A percentile compares a stretch with the other conserved stretches of the same genome.
Conservation (phyloP, 2,888 invertebrate genomes). For the Liopterus haemorrhoidalis region DNA sequence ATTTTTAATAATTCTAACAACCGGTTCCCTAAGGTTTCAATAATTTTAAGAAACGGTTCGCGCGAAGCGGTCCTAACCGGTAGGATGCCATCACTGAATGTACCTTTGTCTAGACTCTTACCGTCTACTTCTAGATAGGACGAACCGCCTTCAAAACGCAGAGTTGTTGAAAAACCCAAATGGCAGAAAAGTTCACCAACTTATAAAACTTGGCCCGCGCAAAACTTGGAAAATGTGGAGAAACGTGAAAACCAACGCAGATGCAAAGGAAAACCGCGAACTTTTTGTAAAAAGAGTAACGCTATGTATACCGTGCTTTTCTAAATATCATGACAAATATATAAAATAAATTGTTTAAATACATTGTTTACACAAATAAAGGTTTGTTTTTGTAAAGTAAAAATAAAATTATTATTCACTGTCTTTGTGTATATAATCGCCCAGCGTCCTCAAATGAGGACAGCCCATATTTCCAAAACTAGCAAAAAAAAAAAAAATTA, state of each 20-base stretch:
- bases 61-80: no score
- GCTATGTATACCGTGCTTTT: constrained; percentile 14
- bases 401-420: constrained; percentile 8
- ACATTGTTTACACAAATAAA: constrained; percentile 3
- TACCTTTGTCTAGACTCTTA: constrained; percentile 12
- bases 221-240: constrained; percentile 16
- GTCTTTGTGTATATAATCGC: constrained; percentile 2
- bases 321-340: constrained; percentile 16
- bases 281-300: constrained; percentile 17
- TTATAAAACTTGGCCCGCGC: constrained; percentile 11
- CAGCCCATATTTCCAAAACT: constrained; percentile 6
- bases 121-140: constrained; percentile 6
- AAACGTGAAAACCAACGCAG: constrained; percentile 24
- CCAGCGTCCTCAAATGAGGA: constrained; percentile 11
- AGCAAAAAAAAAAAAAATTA: constrained; percentile 1
- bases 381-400: constrained; percentile 9
- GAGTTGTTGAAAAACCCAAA: constrained; percentile 8
- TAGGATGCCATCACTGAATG: no score
- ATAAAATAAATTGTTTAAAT: constrained; percentile 11
- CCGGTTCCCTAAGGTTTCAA: no score
- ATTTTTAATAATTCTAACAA: no score
- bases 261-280: constrained; percentile 18
- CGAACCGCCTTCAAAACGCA: constrained; percentile 12
- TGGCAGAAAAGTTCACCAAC: constrained; percentile 13
- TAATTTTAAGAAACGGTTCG: no score